A percentile compares a stretch with the other conserved stretches of the same genome.
phyloP scores from a whole-genome alignment of 2,797 vertebrate species.

The Sebastes ruberrimus region DNA sequence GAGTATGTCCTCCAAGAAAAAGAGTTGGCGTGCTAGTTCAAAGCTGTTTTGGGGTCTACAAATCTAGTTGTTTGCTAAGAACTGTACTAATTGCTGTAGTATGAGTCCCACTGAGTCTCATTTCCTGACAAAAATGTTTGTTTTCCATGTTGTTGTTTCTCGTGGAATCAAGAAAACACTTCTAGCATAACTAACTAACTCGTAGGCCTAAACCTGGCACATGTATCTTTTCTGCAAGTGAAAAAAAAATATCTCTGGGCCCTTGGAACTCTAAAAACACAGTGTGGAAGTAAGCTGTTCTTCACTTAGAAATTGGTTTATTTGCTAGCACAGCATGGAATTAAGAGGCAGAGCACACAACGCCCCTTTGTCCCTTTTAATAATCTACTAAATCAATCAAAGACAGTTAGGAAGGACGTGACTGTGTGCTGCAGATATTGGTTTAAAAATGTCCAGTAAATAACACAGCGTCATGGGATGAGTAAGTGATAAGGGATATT shows the following conservation, averaged over 20 bases:
- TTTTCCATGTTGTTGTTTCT: not conserved
- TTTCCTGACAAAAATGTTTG: conserved; percentile 1
- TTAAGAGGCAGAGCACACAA: conserved; percentile 8
- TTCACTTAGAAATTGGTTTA: not conserved
- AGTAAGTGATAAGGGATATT: conserved; percentile 47
- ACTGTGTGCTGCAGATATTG: conserved; percentile 14
- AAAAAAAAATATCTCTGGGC: not conserved
- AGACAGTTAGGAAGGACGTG: conserved; percentile 11
- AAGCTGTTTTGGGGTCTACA: not conserved
- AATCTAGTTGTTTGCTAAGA: not conserved
- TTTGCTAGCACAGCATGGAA: conserved; percentile 5
- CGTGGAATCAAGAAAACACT: not conserved
- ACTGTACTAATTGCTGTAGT: not conserved
- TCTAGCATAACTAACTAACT: not conserved
- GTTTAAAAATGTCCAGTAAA: conserved; percentile 40
- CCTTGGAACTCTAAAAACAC: conserved; percentile 7
- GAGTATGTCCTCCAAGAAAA: not conserved
- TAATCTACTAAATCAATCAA: conserved; percentile 26
- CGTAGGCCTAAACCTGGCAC: not conserved
- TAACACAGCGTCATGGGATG: conserved; percentile 3
- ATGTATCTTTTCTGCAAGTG: not conserved
- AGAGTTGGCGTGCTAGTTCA: not conserved
- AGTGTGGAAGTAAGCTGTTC: not conserved
- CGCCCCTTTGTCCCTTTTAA: not conserved
- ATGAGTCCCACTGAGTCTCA: not conserved